Evolutionary conservation across 1,140 invertebrate genomes (phyloP), one percentile per base, ranked within the genome.

Genomic region (Meloidogyne hapla): DNA sequence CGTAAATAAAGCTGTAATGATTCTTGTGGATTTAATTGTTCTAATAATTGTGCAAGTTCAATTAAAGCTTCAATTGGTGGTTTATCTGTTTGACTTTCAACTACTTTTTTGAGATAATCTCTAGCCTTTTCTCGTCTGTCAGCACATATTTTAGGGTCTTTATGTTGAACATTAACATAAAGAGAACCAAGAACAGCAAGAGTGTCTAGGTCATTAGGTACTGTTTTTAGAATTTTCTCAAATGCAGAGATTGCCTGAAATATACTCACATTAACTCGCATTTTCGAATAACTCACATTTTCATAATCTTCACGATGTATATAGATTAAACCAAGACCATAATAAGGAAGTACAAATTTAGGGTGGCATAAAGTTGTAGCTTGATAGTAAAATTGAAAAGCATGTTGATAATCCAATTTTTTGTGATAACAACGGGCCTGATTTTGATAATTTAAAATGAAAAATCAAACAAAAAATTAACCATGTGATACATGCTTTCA

Each of bases 301-400:
- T 98, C 95, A 45, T 92, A 92, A 86, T 99, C 97, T 15, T 94
- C 94, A 83, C 94, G 91, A 88, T 96, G 94, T 82, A 99, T 95
- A 86, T 99, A 99, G 95, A 99, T 98, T 89, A 99, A 96, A 8
- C 96, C 97, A 0, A 99, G 90, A 0, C 97, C 96, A 90, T 95
- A 99, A 89, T 96, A 94, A 0, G 96, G 96, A 56, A 99, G 88
- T 10, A 99, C 94, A 91, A 99, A 99, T 85, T 92, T 92, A 13
- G 93, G 89, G 0, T 94, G 93, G 0, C 95, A 94, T 89, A 97
- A 98, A 88, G 99, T 96, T 1, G 95, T 99, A 0, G 96, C 94
- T 89, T 99, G 96, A 88, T 98, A 99, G 87, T 99, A 99, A 89
- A 99, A 99, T 89, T 99, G 95, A 88, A 99, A 85, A 15, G 84